Percentiles rank a stretch among this genome's conserved stretches.
Conservation (phyloP, 2,113 vertebrate species). For the Alligator mississippiensis region DNA sequence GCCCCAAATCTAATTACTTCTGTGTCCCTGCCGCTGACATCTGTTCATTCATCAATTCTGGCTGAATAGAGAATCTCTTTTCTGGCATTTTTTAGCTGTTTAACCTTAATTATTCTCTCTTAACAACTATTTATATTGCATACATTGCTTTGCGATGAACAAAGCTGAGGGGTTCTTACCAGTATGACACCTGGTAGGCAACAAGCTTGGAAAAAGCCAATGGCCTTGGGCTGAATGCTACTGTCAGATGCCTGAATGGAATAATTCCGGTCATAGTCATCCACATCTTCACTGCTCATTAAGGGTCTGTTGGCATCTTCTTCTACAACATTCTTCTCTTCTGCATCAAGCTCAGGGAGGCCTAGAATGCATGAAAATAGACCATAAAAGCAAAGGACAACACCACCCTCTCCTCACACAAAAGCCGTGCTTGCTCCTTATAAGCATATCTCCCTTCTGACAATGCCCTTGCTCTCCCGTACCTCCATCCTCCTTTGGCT, state of each 20-base stretch:
- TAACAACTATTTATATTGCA: not conserved
- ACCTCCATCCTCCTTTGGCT: constrained; percentile 68
- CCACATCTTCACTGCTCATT: constrained; percentile 83
- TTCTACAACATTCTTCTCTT: constrained; percentile 44
- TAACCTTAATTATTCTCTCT: not conserved
- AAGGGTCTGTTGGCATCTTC: constrained; percentile 90
- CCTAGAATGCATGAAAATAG: constrained; percentile 54
- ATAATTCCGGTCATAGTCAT: constrained; percentile 75
- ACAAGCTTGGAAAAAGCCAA: constrained; percentile 92
- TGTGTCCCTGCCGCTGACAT: not conserved
- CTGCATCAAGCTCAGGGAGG: constrained; percentile 79
- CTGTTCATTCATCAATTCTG: not conserved
- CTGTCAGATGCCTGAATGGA: constrained; percentile 76
- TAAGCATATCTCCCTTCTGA: constrained; percentile 44
- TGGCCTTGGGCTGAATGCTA: constrained; percentile 68
- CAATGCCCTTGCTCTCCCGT: constrained; percentile 56
- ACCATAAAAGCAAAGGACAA: not conserved
- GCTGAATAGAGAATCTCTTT: not conserved
- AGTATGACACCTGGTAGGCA: constrained; percentile 92
- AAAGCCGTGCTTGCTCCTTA: constrained; percentile 11
- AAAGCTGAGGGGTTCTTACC: constrained; percentile 77
- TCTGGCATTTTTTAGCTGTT: not conserved
- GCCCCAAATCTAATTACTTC: not conserved
- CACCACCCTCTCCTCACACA: constrained; percentile 25
- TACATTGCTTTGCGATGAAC: too few species aligned